Conservation (phyloP, 2,888 invertebrate species). For the Leptinotarsa rubiginosa region DNA sequence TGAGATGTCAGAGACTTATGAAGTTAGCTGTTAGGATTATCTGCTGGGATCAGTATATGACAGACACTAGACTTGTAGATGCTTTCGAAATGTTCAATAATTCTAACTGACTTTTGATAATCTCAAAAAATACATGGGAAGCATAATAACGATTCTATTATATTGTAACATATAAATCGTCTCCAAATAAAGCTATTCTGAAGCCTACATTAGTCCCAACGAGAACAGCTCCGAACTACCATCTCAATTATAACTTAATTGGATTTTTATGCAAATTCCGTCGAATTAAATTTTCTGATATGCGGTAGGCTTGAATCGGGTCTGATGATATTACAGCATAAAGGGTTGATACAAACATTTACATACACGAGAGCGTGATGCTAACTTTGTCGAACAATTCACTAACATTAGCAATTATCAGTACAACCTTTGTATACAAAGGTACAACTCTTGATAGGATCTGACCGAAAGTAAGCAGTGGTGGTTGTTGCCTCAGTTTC, state of each 20-base stretch:
- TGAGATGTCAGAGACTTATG: too few relatives aligned
- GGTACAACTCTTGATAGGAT: background rate
- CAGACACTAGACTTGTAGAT: too few relatives aligned
- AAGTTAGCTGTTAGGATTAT: too few relatives aligned
- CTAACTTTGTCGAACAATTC: conserved; percentile 4
- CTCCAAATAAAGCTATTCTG: background rate
- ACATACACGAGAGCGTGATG: conserved; percentile 18
- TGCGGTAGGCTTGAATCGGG: conserved; percentile 17
- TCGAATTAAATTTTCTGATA: conserved; percentile 20
- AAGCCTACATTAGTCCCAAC: background rate
- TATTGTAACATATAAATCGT: background rate
- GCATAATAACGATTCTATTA: too few relatives aligned
- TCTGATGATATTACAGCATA: conserved; percentile 9
- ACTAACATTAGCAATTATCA: background rate
- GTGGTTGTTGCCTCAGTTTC: background rate
- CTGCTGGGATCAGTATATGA: too few relatives aligned
- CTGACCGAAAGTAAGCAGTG: background rate
- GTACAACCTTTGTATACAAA: too few relatives aligned
- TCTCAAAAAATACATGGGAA: too few relatives aligned
- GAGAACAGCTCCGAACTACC: conserved; percentile 2
- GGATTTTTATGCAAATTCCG: conserved; percentile 18
- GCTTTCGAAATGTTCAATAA: too few relatives aligned
- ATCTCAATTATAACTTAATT: conserved; percentile 20
- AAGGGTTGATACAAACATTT: conserved; percentile 18
- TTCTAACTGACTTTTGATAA: too few relatives aligned